Base-by-base conservation (phyloP, 2,113 vertebrate species). In the Scomber colias region DNA sequence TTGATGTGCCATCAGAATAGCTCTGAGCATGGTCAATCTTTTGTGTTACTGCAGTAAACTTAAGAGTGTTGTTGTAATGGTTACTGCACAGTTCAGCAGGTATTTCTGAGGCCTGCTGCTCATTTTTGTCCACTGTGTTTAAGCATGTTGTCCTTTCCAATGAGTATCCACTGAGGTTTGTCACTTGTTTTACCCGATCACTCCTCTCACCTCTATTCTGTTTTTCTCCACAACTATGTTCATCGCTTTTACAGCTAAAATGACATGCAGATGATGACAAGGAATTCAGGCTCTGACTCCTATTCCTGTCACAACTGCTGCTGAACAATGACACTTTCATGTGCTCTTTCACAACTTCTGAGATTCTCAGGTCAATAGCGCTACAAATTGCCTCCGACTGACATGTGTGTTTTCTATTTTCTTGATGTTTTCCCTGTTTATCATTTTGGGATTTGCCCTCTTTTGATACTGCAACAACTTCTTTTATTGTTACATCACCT, bases 321-420 rank as follows among this genome's bases (percentile, higher is more conserved):
- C 68, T 64, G 24, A 48, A 53, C 64, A 87, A 3, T 30, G 89
- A 89, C 73, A 81, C 24, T n/a, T 65, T 87, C 59, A 92, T 64
- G 24, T 93, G 92, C 74, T 95, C 92, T 67, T 93, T 91, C 24
- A 95, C 93, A 67, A 95, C 91, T 83, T 95, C 90, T 21, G 94
- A 93, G 65, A 96, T 96, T 67, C 94, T 93, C 53, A 92, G 81
- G 86, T 95, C 94, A 81, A 95, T 92, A 45, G 92, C 86, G 11
- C 75, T 87, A 54, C 86, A 89, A 62, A 89, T 92, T 14, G 83
- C 88, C 44, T 91, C 84, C 5, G 86, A 90, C 48, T 79, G 90
- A 64, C 77, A 74, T 2, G 31, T 1, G 62, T 87, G 83, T 24
- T 85, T 82, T 61, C 54, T 54, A 55, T 17, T 70, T 72, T 84